Conservation (phyloP, 2,797 vertebrate genomes). For the Hyperoplus immaculatus region DNA sequence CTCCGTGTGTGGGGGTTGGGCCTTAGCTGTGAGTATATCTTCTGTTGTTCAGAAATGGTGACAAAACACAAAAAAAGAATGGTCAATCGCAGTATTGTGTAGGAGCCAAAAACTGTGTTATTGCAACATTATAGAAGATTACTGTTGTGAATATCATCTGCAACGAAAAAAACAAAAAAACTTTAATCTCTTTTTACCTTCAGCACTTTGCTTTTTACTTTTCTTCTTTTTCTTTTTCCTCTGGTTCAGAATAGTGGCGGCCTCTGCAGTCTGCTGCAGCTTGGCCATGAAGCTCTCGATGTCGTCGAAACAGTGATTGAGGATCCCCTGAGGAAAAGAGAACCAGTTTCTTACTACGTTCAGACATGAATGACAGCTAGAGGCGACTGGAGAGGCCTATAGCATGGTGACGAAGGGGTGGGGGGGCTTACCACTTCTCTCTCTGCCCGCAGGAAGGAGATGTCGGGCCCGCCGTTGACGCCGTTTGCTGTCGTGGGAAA, state of each 20-base stretch:
- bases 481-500: constrained; percentile 68
- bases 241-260: constrained; percentile 86
- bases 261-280: constrained; percentile 91
- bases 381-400: not conserved
- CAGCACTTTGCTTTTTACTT: constrained; percentile 84
- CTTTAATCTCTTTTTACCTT: constrained; percentile 72
- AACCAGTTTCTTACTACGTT: not conserved
- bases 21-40: constrained; percentile 84
- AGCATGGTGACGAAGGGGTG: not conserved
- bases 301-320: constrained; percentile 93
- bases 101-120: not conserved
- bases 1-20: constrained; percentile 86
- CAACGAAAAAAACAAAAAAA: not conserved
- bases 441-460: constrained; percentile 81
- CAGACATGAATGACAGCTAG: not conserved
- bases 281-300: constrained; percentile 90
- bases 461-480: constrained; percentile 69
- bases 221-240: constrained; percentile 89
- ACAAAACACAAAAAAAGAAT: not conserved
- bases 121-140: not conserved
- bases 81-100: not conserved
- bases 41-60: constrained; percentile 70
- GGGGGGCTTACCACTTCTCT: constrained; percentile 84
- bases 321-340: constrained; percentile 83
- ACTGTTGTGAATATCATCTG: too few relatives aligned